Evolutionary conservation across 2,113 vertebrate species (phyloP), one percentile per base, ranked within the genome.

Genomic region (Porphyrio hochstetteri): DNA sequence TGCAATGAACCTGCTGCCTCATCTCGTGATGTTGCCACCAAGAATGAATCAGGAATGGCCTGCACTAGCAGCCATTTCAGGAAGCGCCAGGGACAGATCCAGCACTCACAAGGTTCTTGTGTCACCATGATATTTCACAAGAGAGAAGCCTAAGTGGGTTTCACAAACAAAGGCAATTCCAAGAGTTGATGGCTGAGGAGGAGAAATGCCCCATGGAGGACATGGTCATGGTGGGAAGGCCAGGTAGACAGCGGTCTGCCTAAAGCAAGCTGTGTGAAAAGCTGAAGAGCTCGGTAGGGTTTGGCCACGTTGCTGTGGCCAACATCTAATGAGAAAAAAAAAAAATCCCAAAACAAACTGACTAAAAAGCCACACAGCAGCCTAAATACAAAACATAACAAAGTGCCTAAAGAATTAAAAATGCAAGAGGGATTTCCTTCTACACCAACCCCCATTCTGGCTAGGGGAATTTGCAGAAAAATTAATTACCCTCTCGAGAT

Each of bases 51-150:
- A 33, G 35, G 24, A n/a, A 53, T 86, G 24, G 25, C 36, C 48
- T 35, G 20, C 10, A 6, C 11, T 16, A 84, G 44, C 16, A 76
- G 27, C 19, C 5, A 3, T 31, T 42, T 70, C 2, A 4, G 60
- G 31, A 92, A 83, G 52, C 10, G 16, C 50, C 28, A 25, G 2
- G 0, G 42, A 24, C 3, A 2, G 5, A 88, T 65, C 11, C 8
- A 1, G 29, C 16, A 10, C 25, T 35, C 9, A 59, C 59, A 35
- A 50, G 24, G 24, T 56, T 55, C 33, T 84, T n/a, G 14, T 53
- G 72, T 17, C 2, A 5, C 15, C 11, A 12, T 11, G 11, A 1
- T 71, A 21, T 16, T 77, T n/a, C 6, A 2, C 2, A 0, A 84
- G 68, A 56, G 10, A 21, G 40, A 89, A 93, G 14, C 15, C 24